Evolutionary conservation across 2,797 vertebrate genomes (phyloP).

Genomic region (Scolopax rusticola): DNA sequence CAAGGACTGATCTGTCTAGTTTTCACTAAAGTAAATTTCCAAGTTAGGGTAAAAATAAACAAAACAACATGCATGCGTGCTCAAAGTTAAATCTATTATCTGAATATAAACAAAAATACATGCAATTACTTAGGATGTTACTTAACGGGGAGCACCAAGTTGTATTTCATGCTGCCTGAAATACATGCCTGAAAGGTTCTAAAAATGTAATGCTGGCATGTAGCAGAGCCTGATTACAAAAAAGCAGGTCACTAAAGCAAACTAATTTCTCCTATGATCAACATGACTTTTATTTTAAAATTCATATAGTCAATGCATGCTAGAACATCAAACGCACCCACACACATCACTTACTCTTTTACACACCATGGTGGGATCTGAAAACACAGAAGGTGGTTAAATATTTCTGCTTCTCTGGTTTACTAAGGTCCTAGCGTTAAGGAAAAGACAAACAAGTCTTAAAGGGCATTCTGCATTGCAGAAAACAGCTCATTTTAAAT

Average conservation of each 20-base stretch:
- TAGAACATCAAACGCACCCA: neutral
- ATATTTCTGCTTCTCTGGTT: neutral
- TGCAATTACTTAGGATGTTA: neutral
- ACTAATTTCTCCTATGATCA: neutral
- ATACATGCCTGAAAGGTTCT: neutral
- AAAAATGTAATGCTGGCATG: neutral
- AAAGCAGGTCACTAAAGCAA: neutral
- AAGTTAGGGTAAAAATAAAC: neutral
- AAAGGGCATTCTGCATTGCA: neutral
- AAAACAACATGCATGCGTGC: neutral
- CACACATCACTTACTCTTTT: slow-evolving; percentile 31
- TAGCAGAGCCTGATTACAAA: neutral
- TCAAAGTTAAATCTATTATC: neutral
- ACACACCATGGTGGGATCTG: slow-evolving; percentile 14
- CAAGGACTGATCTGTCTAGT: neutral
- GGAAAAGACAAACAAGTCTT: neutral
- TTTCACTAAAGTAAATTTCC: neutral
- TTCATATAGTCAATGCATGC: neutral
- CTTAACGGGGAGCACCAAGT: neutral
- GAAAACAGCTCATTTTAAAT: neutral
- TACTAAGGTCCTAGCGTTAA: neutral
- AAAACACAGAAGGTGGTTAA: slow-evolving; percentile 58
- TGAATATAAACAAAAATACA: neutral
- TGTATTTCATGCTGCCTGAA: neutral
- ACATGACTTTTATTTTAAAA: neutral